Evolutionary conservation across 2,797 vertebrate genomes (phyloP).

Genomic region (Florisuga fusca): DNA sequence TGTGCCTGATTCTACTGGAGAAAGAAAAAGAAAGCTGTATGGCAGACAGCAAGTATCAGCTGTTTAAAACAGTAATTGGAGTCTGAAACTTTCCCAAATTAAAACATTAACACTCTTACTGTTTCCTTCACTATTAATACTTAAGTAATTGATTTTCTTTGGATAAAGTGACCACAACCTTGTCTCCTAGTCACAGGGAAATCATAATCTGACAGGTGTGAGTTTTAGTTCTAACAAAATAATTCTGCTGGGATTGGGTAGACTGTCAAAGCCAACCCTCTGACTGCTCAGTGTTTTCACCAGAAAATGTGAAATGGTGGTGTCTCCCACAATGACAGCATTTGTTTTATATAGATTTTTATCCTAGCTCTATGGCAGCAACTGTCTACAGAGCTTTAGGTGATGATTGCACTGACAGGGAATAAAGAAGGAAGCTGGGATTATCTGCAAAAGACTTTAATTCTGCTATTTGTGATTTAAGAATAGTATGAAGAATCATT

Average conservation of each 20-base stretch:
- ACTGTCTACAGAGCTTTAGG: neutral
- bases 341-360: neutral
- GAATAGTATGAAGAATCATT: neutral
- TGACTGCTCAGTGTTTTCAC: neutral
- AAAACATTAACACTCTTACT: neutral
- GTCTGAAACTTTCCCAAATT: neutral
- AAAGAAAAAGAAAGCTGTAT: neutral
- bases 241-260: neutral
- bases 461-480: neutral
- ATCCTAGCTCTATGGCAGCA: neutral
- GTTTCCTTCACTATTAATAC: neutral
- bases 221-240: neutral
- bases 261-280: neutral
- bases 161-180: neutral
- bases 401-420: neutral
- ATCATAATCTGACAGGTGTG: neutral
- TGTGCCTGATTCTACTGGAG: accelerated
- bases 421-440: neutral
- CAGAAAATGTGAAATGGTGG: neutral
- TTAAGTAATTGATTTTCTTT: neutral
- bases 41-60: neutral
- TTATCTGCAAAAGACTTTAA: neutral
- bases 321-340: neutral
- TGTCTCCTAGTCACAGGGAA: neutral
- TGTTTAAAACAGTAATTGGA: neutral